phyloP scores from a whole-genome alignment of 2,797 vertebrate species.

The Malacoraja senta region DNA sequence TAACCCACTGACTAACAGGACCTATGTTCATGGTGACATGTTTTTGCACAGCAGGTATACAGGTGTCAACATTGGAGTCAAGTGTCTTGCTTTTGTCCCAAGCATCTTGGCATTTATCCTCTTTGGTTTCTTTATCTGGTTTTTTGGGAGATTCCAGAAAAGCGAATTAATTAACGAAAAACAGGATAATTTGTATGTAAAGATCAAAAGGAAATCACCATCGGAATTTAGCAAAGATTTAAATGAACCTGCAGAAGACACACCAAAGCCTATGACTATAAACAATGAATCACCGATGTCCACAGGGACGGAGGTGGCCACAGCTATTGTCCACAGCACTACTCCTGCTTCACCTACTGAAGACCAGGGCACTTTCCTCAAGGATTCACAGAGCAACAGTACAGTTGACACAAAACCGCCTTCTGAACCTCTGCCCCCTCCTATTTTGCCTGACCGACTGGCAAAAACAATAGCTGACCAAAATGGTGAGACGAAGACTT shows the following conservation, averaged over 20 bases:
- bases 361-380: slow-evolving; percentile 62
- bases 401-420: slow-evolving; percentile 62
- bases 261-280: slow-evolving; percentile 62
- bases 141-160: slow-evolving; percentile 88
- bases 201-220: slow-evolving; percentile 87
- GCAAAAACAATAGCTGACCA: not conserved
- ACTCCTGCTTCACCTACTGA: slow-evolving; percentile 54
- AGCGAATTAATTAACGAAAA: slow-evolving; percentile 83
- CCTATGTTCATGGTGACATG: slow-evolving; percentile 78
- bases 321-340: slow-evolving; percentile 49
- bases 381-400: slow-evolving; percentile 65
- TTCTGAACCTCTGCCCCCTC: slow-evolving; percentile 55
- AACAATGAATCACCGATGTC: slow-evolving; percentile 72
- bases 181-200: slow-evolving; percentile 81
- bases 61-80: slow-evolving; percentile 81
- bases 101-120: slow-evolving; percentile 82
- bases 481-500: not conserved
- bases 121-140: slow-evolving; percentile 90
- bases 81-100: slow-evolving; percentile 90
- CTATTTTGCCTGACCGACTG: not conserved
- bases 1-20: slow-evolving; percentile 72
- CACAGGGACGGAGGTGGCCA: slow-evolving; percentile 63
- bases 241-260: slow-evolving; percentile 80
- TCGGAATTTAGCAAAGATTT: slow-evolving; percentile 80
- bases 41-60: slow-evolving; percentile 87